Percentiles rank a stretch among this genome's conserved stretches.
Evolutionary conservation across 2,797 vertebrate species (phyloP).

Genomic region (Pogonophryne albipinna): DNA sequence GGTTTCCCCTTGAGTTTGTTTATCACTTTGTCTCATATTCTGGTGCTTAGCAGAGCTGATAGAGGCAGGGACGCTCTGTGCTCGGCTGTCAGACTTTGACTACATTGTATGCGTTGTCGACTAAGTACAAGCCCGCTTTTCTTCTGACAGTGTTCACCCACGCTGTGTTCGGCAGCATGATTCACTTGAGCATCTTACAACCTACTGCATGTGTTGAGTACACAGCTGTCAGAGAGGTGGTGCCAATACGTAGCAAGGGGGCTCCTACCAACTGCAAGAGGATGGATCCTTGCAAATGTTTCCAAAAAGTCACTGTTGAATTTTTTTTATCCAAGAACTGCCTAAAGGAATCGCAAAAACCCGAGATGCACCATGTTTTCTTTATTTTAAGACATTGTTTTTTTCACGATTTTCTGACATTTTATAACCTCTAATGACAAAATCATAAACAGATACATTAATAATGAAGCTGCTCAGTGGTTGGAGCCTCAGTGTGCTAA

Average conservation of each 20-base stretch:
- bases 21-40: constrained; percentile 48
- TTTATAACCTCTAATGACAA: background rate
- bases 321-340: background rate
- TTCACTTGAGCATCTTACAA: constrained; percentile 52
- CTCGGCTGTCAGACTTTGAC: constrained; percentile 32
- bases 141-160: constrained; percentile 56
- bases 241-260: background rate
- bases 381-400: background rate
- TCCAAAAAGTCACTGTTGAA: background rate
- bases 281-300: background rate
- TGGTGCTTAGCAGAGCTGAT: constrained; percentile 50
- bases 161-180: constrained; percentile 44
- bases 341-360: too few relatives aligned
- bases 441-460: background rate
- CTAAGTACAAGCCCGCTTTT: constrained; percentile 27
- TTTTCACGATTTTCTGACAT: constrained; percentile 1
- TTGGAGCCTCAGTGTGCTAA: background rate
- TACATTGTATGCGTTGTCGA: constrained; percentile 1
- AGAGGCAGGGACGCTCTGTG: constrained; percentile 30
- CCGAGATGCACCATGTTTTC: background rate
- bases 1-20: constrained; percentile 48
- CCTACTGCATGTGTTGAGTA: constrained; percentile 47
- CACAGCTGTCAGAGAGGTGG: constrained; percentile 12
- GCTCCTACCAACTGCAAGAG: background rate
- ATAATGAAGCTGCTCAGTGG: constrained; percentile 1